A percentile compares a stretch with the other conserved stretches of the same genome.
These are phyloP conservation scores for Zosterops pallidus DNA, from an alignment of 2,113 vertebrate genomes.

Conservation along the genomic window DNA sequence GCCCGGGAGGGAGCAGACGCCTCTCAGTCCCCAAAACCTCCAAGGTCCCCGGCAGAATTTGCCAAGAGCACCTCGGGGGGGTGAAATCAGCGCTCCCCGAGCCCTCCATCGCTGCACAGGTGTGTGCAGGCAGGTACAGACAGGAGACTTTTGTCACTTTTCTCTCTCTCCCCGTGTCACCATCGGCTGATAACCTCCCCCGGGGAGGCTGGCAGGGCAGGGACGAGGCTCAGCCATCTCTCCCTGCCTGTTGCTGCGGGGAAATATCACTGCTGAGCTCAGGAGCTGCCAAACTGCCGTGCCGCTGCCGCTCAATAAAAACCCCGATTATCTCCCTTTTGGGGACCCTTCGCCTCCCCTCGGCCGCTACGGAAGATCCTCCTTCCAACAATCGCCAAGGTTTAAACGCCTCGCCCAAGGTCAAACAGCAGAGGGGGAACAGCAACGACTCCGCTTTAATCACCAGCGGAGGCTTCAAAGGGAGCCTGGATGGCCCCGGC, in stretches of 20 bases:
- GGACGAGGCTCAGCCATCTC: background rate
- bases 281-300: background rate
- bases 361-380: background rate
- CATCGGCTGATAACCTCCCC: background rate
- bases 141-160: background rate
- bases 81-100: fast-evolving
- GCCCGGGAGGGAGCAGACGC: background rate
- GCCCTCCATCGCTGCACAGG: background rate
- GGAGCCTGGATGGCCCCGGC: background rate
- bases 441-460: background rate
- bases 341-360: background rate
- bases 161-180: background rate
- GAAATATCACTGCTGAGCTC: background rate
- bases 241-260: background rate
- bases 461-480: background rate
- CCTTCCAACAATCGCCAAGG: background rate
- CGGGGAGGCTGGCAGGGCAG: background rate
- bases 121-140: background rate
- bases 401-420: background rate
- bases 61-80: background rate
- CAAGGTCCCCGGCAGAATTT: background rate
- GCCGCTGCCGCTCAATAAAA: background rate
- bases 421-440: background rate
- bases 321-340: background rate
- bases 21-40: background rate